Percentiles rank a stretch among this genome's conserved stretches.
Conservation (phyloP, 2,113 vertebrate species). For the Alectura lathami region DNA sequence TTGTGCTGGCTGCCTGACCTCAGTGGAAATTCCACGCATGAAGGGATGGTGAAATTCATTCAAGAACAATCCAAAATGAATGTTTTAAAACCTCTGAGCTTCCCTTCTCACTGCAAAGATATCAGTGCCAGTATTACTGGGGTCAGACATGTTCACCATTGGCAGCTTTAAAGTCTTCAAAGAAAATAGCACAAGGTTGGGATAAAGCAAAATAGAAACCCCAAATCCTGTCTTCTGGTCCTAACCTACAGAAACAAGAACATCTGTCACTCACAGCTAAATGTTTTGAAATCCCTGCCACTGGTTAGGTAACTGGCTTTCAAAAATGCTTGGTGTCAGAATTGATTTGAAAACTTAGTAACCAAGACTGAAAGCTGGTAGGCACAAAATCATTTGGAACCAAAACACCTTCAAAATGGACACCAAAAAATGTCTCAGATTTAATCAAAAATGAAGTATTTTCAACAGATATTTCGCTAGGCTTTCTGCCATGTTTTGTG, state of each 20-base stretch:
- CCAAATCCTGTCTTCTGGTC: conserved; percentile 2
- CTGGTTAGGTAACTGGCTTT: background rate
- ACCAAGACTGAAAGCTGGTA: background rate
- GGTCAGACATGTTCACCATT: background rate
- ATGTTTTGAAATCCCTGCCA: background rate
- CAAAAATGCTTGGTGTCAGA: background rate
- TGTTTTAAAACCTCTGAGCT: background rate
- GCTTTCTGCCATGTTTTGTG: background rate
- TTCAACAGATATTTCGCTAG: background rate
- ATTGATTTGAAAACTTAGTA: background rate
- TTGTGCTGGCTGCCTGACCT: background rate
- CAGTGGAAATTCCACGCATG: background rate
- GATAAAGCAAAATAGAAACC: background rate
- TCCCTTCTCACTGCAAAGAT: background rate
- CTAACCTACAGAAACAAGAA: conserved; percentile 15
- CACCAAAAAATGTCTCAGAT: background rate
- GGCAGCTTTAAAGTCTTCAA: background rate
- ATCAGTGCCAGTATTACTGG: background rate
- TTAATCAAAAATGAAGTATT: background rate
- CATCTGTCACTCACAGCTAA: background rate
- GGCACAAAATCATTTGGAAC: background rate
- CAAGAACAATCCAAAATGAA: background rate
- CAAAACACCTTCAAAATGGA: background rate
- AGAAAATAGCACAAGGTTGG: too few species aligned
- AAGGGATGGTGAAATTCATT: background rate